Evolutionary conservation across 2,888 invertebrate species (phyloP).

Genomic region (Dynastes maya): DNA sequence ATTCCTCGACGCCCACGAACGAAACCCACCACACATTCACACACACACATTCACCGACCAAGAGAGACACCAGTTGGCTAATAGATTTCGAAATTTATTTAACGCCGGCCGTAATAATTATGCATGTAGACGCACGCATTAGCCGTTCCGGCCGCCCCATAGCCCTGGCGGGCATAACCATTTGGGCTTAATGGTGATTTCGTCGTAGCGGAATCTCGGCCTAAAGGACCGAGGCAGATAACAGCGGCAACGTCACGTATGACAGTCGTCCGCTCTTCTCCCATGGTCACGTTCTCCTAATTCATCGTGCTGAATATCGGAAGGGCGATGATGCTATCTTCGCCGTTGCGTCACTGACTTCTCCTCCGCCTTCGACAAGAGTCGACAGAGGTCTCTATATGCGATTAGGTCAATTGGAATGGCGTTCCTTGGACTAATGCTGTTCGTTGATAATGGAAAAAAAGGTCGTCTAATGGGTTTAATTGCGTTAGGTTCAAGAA

Average conservation of each 20-base stretch:
- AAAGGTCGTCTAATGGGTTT: background rate
- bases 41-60: background rate
- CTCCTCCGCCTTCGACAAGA: background rate
- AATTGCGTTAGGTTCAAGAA: background rate
- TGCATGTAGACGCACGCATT: constrained; percentile 28
- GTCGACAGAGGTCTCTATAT: background rate
- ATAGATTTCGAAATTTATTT: constrained; percentile 37
- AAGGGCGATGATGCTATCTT: constrained; percentile 7
- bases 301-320: constrained; percentile 23
- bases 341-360: background rate
- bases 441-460: background rate
- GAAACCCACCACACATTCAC: background rate
- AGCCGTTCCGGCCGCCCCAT: background rate
- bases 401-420: constrained; percentile 1
- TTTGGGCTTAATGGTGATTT: constrained; percentile 33
- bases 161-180: background rate
- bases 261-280: background rate
- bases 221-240: constrained; percentile 6
- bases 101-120: constrained; percentile 27
- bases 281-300: constrained; percentile 33
- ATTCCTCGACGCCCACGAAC: background rate
- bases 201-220: constrained; percentile 26
- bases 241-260: constrained; percentile 28
- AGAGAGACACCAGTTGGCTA: constrained; percentile 29
- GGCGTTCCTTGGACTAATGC: background rate